Base-by-base conservation (phyloP, 2,888 invertebrate genomes). In the Conchocele bisecta region DNA sequence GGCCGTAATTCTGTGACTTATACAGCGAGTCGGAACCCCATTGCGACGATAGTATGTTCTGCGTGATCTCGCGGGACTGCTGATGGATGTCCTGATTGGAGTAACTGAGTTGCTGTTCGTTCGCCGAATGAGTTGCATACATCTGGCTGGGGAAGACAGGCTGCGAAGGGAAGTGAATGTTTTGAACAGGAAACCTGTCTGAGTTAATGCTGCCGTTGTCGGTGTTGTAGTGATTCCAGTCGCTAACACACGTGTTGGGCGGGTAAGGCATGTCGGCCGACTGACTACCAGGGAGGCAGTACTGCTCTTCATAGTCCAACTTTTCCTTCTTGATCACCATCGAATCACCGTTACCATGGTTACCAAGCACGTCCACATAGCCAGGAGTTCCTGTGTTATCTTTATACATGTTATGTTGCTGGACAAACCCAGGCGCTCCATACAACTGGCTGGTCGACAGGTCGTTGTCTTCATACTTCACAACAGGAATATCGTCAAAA, bases 51-150 rank as follows among this genome's bases (percentile, higher is more conserved):
- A 76, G 50, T 17, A 76, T 69, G 29, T 31, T 66, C 48, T 72
- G 66, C 2, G 76, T 66, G n/a, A 76, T 76, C 48, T 76, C 69
- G 69, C 58, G 69, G 15, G 76, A 65, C 44, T 73, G 68, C 35
- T 76, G 57, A 44, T 76, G 76, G 33, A 76, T 72, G 46, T 76
- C 76, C 11, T 41, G 42, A 64, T 76, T 76, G 3, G 72, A 46
- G 9, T 20, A 31, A 5, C 51, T 22, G 22, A n/a, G 22, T 7
- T 31, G 15, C 22, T 20, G 31, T 15, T 51, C 20, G 33, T 51
- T 51, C 13, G 51, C 17, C n/a, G n/a, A n/a, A n/a, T n/a, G n/a
- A n/a, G n/a, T n/a, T n/a, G n/a, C n/a, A n/a, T n/a, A n/a, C 13
- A 51, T n/a, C n/a, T 33, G 31, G 22, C 17, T 51, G 33, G 31